Conservation (phyloP, 2,113 vertebrate genomes). For the Merops nubicus region DNA sequence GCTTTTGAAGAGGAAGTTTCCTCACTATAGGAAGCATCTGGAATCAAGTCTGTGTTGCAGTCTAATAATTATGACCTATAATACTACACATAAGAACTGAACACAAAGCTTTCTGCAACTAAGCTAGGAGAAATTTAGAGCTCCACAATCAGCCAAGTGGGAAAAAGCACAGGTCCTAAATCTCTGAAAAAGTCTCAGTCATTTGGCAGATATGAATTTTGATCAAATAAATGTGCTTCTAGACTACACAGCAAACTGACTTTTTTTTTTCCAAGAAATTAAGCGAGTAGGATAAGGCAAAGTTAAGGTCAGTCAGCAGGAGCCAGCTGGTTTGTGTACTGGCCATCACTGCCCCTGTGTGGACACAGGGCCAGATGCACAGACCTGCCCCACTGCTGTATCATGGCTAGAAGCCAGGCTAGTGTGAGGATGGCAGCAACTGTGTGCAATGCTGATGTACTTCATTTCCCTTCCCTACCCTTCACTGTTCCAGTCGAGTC, state of each 20-base stretch:
- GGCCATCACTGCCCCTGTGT: not conserved
- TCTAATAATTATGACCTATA: not conserved
- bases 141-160: not conserved
- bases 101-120: not conserved
- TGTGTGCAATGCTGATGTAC: not conserved
- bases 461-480: not conserved
- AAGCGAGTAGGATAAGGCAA: accelerated
- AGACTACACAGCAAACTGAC: not conserved
- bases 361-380: not conserved
- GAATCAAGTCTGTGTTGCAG: not conserved
- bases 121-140: not conserved
- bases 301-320: not conserved
- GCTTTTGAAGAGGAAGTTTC: not conserved
- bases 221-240: not conserved
- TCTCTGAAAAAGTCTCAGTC: not conserved
- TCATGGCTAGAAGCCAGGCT: not conserved
- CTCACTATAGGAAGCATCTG: not conserved
- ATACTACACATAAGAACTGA: not conserved
- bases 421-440: accelerated
- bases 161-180: not conserved
- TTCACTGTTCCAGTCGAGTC: not conserved
- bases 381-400: not conserved
- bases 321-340: not conserved
- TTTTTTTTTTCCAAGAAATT: not conserved
- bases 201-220: not conserved